Evolutionary conservation across 2,797 vertebrate genomes (phyloP).

Genomic region (Enteromius fasciolatus): DNA sequence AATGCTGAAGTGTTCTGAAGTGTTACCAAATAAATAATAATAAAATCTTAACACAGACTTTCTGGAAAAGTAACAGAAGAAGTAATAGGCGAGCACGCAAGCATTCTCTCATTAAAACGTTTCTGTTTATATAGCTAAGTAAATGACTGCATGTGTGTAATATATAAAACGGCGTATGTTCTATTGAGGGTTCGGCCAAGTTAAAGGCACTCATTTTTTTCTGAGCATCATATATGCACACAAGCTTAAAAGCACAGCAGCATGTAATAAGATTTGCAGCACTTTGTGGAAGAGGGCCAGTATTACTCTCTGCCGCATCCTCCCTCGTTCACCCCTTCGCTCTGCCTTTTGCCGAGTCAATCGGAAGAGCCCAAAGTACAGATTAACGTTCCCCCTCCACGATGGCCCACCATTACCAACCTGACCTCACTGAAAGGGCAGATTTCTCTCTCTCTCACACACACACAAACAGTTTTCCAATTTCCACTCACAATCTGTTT

Average conservation of each 20-base stretch:
- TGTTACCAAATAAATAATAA: too few species aligned
- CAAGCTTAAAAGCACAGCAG: constrained; percentile 31
- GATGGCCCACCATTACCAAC: constrained; percentile 69
- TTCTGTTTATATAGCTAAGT: not conserved
- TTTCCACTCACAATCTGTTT: not conserved
- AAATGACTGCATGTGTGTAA: not conserved
- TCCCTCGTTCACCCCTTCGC: constrained; percentile 46
- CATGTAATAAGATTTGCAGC: constrained; percentile 54
- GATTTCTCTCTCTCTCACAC: not conserved
- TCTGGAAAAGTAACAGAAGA: not conserved
- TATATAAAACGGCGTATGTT: not conserved
- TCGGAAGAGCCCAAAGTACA: constrained; percentile 68
- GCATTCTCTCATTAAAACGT: not conserved
- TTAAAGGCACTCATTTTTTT: constrained; percentile 2
- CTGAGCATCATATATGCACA: not conserved
- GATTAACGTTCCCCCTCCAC: constrained; percentile 75
- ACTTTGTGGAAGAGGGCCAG: constrained; percentile 42
- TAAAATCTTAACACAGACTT: not conserved
- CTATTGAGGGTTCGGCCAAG: constrained; percentile 23
- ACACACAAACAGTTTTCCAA: not conserved
- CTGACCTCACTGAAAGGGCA: constrained; percentile 23
- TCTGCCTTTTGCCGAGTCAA: constrained; percentile 72
- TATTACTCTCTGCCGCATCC: constrained; percentile 32
- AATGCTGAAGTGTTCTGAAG: not conserved
- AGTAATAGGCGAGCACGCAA: not conserved